Evolutionary conservation across 2,888 invertebrate genomes (phyloP), one percentile per base, ranked within the genome.

Genomic region (Synergus itoensis): DNA sequence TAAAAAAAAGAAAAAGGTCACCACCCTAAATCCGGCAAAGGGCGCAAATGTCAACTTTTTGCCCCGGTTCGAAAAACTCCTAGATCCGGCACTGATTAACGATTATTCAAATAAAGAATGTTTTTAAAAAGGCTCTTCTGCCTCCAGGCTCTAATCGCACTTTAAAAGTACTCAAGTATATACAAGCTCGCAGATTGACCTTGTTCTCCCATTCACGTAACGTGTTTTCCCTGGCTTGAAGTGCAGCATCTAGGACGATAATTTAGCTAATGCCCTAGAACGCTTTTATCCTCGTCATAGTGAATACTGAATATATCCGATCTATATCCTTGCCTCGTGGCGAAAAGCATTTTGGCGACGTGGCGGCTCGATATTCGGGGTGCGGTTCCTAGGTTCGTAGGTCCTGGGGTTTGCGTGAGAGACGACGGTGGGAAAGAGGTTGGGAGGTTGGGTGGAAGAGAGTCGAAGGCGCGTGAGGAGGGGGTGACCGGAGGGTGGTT

Each of bases 291-390:
- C 9, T 53, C n/a, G n/a, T 53, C n/a, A 2, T n/a, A 53, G n/a
- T 53, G 12, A 28, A 2, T n/a, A 53, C 9, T 53, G 12, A 28
- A 60, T 60, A 60, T 28, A 21, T 60, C 60, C 21, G 21, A 60
- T 60, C 21, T 21, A 60, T 60, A 60, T 60, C 60, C 21, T 21
- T 21, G 77, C 43, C 11, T 63, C 14, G 43, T 63, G 45, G 76
- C 76, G 41, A 76, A 76, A 76, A 64, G 77, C 77, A 77, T 86
- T 89, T 86, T 86, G 85, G 87, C 85, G 85, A 87, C 86, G 86
- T 85, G 87, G 86, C 87, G 88, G 90, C 89, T 91, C 91, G 90
- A 91, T 91, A 91, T 91, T 92, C 90, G 91, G 91, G 91, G 91
- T 92, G 91, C 91, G 87, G 85, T 86, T 84, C 82, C 80, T 82